phyloP scores from a whole-genome alignment of 2,113 vertebrate genomes.

The Bubalus kerabau region DNA sequence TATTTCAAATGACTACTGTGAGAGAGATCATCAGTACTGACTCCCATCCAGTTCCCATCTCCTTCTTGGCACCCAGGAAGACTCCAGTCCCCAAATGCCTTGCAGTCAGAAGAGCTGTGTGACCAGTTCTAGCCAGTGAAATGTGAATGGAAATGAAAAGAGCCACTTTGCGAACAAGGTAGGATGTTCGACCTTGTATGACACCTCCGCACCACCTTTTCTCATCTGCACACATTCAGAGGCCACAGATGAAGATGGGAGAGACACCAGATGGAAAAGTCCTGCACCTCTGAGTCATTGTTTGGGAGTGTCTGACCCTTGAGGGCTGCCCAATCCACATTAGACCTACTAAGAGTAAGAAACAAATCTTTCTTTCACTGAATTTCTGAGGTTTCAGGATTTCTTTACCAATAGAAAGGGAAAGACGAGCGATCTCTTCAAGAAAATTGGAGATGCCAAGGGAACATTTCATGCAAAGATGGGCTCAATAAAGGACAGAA shows the following conservation, averaged over 20 bases:
- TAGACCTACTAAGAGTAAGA: neutral
- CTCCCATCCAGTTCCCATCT: neutral
- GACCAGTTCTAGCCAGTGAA: neutral
- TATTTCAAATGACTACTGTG: neutral
- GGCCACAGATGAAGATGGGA: neutral
- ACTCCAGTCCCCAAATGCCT: neutral
- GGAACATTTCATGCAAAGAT: neutral
- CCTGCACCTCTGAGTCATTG: neutral
- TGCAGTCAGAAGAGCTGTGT: neutral
- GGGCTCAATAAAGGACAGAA: neutral
- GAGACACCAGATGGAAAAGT: neutral
- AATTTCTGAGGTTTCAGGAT: neutral
- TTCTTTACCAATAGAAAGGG: neutral
- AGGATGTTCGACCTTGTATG: neutral
- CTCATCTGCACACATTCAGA: neutral
- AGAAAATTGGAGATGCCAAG: neutral
- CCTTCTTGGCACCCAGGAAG: neutral
- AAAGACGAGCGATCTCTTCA: neutral
- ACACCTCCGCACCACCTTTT: neutral
- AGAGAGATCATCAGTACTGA: neutral
- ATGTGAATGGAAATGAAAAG: neutral
- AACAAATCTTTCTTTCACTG: neutral
- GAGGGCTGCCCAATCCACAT: neutral
- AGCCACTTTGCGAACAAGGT: neutral
- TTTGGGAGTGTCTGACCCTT: neutral